phyloP scores from a whole-genome alignment of 2,888 invertebrate genomes.

The Chelonus formosanus region DNA sequence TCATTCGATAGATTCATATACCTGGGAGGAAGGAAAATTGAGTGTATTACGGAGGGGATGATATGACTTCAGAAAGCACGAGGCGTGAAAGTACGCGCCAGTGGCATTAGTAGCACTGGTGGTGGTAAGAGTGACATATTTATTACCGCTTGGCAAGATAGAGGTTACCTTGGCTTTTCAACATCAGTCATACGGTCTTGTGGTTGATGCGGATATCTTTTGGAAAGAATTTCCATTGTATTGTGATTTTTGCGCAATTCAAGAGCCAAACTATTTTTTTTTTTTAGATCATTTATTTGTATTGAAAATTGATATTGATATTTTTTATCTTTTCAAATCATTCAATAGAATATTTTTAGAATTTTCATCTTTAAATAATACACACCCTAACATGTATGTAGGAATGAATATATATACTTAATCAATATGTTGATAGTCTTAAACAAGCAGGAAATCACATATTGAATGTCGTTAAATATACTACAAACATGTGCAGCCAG shows the following conservation, averaged over 20 bases:
- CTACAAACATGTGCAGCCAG: slow-evolving; percentile 34
- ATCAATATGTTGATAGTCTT: neutral
- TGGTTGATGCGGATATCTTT: slow-evolving; percentile 57
- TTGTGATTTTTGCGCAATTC: too few relatives aligned
- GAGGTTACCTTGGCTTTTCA: slow-evolving; percentile 24
- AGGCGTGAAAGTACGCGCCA: slow-evolving; percentile 39
- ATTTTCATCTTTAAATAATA: too few relatives aligned
- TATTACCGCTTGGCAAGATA: slow-evolving; percentile 51
- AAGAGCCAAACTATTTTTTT: too few relatives aligned
- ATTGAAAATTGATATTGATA: too few relatives aligned
- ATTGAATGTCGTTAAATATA: slow-evolving; percentile 36
- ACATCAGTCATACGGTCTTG: slow-evolving; percentile 45
- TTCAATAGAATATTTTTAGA: too few relatives aligned
- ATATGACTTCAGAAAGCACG: slow-evolving; percentile 19
- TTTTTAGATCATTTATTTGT: too few relatives aligned
- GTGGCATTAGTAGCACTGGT: slow-evolving; percentile 28
- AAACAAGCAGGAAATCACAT: slow-evolving; percentile 33
- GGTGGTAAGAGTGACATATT: slow-evolving; percentile 43
- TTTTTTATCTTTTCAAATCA: too few relatives aligned
- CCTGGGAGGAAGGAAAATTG: too few relatives aligned
- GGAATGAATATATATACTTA: too few relatives aligned
- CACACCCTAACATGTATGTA: too few relatives aligned
- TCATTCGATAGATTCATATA: too few relatives aligned
- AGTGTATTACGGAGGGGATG: too few relatives aligned
- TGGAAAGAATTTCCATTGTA: slow-evolving; percentile 36